Evolutionary conservation across 2,113 vertebrate species (phyloP), one percentile per base, ranked within the genome.

Genomic region (Stigmatopora nigra): DNA sequence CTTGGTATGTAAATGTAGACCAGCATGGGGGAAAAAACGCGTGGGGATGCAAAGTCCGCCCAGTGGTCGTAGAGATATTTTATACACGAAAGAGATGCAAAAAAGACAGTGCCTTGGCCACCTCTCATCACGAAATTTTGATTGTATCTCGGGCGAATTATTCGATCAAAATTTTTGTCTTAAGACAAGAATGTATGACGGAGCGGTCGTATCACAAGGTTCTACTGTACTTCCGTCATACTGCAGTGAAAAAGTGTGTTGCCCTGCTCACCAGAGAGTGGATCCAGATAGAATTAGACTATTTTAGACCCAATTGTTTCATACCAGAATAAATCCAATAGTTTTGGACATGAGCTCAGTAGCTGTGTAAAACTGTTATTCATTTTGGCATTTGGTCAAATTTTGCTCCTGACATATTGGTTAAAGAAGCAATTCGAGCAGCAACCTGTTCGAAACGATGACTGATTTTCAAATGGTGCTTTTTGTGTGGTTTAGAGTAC

Each of bases 201-300:
- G n/a, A n/a, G n/a, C n/a, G n/a, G n/a, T n/a, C n/a, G n/a, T n/a
- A n/a, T n/a, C n/a, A n/a, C n/a, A n/a, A n/a, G n/a, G n/a, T n/a
- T n/a, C n/a, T n/a, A n/a, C n/a, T n/a, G n/a, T n/a, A 83, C 78
- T 77, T 82, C 64, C 36, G 70, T 73, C 68, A 69, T 61, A 71
- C 80, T 77, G 64, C 36, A 44, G 77, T 69, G 81, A 83, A 81
- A 80, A 72, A 44, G 70, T 66, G 67, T 22, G 31, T 58, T 70
- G 61, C 70, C 73, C 73, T 67, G 73, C 78, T 78, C 84, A 74
- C 59, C 59, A 64, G 78, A 71, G 78, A 81, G 68, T 62, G 47
- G 2, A 75, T 73, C 83, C 75, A 83, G 72, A 70, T 76, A 71
- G 71, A 73, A 81, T 74, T 81, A 77, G 68, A 61, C 5, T 69